Evolutionary conservation across 2,797 vertebrate genomes (phyloP).

Genomic region (Enoplosus armatus): DNA sequence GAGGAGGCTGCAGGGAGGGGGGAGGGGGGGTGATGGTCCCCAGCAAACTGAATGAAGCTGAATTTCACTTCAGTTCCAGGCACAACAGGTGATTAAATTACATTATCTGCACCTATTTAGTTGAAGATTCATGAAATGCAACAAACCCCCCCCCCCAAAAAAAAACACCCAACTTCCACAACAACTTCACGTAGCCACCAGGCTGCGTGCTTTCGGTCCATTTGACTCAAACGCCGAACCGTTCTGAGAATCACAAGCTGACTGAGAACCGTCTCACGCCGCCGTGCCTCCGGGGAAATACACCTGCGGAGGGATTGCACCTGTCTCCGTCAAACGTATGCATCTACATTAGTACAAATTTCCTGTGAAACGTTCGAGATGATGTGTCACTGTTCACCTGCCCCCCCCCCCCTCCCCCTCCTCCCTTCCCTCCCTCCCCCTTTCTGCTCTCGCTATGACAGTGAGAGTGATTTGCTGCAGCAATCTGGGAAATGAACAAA

Average conservation of each 20-base stretch:
- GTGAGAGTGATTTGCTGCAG: constrained; percentile 46
- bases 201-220: too few species aligned
- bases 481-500: constrained; percentile 73
- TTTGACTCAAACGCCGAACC: too few species aligned
- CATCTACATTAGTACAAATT: constrained; percentile 42
- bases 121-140: not conserved
- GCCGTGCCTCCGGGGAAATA: constrained; percentile 51
- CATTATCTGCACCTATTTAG: not conserved
- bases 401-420: constrained; percentile 4
- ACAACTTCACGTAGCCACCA: too few species aligned
- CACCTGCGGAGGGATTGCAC: constrained; percentile 70
- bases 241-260: too few species aligned
- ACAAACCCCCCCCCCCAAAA: too few species aligned
- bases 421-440: not conserved
- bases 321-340: constrained; percentile 44
- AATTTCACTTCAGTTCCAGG: not conserved
- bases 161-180: too few species aligned
- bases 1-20: too few species aligned
- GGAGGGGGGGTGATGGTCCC: too few species aligned
- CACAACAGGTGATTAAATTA: constrained; percentile 14
- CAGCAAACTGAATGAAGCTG: not conserved
- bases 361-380: constrained; percentile 46
- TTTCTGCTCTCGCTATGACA: constrained; percentile 50
- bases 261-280: constrained; percentile 9
- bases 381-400: constrained; percentile 56